A percentile compares a stretch with the other conserved stretches of the same genome.
Conservation (phyloP, 2,888 invertebrate genomes). For the Crossocerus cetratus region DNA sequence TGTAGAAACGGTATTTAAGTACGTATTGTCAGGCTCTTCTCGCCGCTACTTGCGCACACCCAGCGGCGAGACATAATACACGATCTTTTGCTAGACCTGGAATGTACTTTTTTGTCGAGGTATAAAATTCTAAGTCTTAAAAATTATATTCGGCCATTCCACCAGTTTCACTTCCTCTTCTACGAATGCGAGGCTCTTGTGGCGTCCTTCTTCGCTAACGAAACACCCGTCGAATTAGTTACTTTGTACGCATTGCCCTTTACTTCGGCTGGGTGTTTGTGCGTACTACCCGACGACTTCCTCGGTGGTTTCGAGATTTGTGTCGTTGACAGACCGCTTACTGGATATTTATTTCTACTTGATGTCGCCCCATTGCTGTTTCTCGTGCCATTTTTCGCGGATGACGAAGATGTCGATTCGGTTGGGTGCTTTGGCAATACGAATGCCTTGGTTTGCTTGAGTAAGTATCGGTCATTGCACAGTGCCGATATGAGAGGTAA, state of each 20-base stretch:
- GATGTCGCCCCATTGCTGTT: slow-evolving; percentile 54
- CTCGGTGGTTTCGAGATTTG: slow-evolving; percentile 80
- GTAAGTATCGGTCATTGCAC: slow-evolving; percentile 93
- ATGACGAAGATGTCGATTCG: slow-evolving; percentile 58
- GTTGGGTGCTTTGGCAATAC: slow-evolving; percentile 85
- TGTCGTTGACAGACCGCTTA: slow-evolving; percentile 82
- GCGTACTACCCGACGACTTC: slow-evolving; percentile 79
- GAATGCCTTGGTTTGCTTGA: slow-evolving; percentile 93
- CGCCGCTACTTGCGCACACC: slow-evolving; percentile 1
- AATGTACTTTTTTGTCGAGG: slow-evolving; percentile 50
- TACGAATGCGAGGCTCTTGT: slow-evolving; percentile 72
- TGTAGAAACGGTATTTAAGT: slow-evolving; percentile 44
- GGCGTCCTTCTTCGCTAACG: slow-evolving; percentile 68
- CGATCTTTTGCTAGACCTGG: slow-evolving; percentile 24
- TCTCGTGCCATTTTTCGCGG: slow-evolving; percentile 51
- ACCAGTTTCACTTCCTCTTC: slow-evolving; percentile 21
- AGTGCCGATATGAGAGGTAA: slow-evolving; percentile 94
- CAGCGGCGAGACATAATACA: background rate
- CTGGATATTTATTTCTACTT: slow-evolving; percentile 82
- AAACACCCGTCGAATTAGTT: slow-evolving; percentile 47
- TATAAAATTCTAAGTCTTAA: slow-evolving; percentile 34
- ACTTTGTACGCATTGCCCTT: slow-evolving; percentile 58
- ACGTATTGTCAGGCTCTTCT: slow-evolving; percentile 28
- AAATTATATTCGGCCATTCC: slow-evolving; percentile 5
- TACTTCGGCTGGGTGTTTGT: slow-evolving; percentile 88